Evolutionary conservation across 2,888 invertebrate genomes (phyloP), one percentile per base, ranked within the genome.

Genomic region (Patella ulyssiponensis): DNA sequence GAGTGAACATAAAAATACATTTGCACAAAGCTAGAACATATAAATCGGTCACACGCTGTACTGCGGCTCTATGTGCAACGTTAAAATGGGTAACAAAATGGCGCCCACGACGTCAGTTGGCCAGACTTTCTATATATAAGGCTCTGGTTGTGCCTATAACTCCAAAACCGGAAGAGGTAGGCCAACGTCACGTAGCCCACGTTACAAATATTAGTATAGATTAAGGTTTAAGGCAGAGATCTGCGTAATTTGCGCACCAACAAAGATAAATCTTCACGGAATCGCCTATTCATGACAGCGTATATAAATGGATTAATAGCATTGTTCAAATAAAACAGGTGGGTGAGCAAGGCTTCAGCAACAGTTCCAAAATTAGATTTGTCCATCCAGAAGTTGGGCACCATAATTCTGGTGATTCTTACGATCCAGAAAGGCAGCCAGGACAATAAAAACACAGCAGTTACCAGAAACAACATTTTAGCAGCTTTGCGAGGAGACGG

Each of bases 251-350:
- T 78, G 20, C 44, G 75, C 9, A 77, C 75, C 15, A 79, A n/a
- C 1, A 14, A n/a, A 53, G 70, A 76, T 15, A 82, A 83, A 56
- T 84, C 83, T 0, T 58, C 64, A 20, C 83, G 77, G 69, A 86
- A 86, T 3, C 71, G 75, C 33, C 77, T 78, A 73, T 84, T 84
- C 1, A 84, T 76, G 1, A 82, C 52, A 20, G 82, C 78, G 72
- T 85, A 84, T 0, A 85, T 83, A 4, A 85, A 74, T 11, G 84
- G 85, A 44, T 85, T 84, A 2, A 78, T 79, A 1, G 82, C 80
- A 64, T 84, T 83, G 73, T 85, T 85, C 0, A 83, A 53, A 64
- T 82, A 84, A 76, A 84, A 83, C 52, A 84, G 77, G 53, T 82
- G 83, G 54, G 77, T 81, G 0, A 83, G 33, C 33, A 84, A 69